These are phyloP conservation scores for Rhimphoctona megacephalus DNA, from an alignment of 2,888 invertebrate genomes.

Conservation along the genomic window DNA sequence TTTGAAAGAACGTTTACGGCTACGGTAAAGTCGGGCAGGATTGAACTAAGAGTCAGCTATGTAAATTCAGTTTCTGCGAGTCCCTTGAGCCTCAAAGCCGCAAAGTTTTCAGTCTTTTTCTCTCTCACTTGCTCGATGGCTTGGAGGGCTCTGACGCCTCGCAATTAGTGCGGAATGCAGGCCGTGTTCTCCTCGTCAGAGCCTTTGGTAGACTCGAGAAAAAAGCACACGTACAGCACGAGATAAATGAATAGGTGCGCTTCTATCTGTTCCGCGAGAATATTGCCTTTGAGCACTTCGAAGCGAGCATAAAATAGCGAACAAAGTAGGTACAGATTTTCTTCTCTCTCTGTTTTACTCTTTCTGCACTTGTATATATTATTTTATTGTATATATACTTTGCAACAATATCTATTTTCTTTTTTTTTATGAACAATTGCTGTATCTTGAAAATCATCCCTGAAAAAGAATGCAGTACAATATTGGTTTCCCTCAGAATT, in stretches of 20 bases:
- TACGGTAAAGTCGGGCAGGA: conserved; percentile 1
- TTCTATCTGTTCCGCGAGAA: conserved; percentile 24
- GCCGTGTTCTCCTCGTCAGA: conserved; percentile 41
- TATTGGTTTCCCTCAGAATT: conserved; percentile 10
- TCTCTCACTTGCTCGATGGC: conserved; percentile 33
- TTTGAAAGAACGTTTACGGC: conserved; percentile 13
- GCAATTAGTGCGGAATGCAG: conserved; percentile 79
- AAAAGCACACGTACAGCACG: conserved; percentile 39
- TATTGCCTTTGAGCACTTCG: conserved; percentile 28
- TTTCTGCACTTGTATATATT: background rate
- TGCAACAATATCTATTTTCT: background rate
- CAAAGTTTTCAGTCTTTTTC: conserved; percentile 17
- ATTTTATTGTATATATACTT: background rate
- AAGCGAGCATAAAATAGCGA: conserved; percentile 53
- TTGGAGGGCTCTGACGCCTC: conserved; percentile 71
- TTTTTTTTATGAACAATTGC: background rate
- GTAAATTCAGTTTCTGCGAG: conserved; percentile 70
- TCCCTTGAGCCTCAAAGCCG: conserved; percentile 40
- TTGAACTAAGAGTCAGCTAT: conserved; percentile 61
- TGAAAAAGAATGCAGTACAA: background rate
- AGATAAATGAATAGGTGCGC: conserved; percentile 62
- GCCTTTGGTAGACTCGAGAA: conserved; percentile 49
- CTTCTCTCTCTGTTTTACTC: background rate
- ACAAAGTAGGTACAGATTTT: conserved; percentile 47
- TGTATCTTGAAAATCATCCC: background rate